Evolutionary conservation across 2,888 invertebrate species (phyloP), one percentile per base, ranked within the genome.

Genomic region (Alentia gelatinosa): DNA sequence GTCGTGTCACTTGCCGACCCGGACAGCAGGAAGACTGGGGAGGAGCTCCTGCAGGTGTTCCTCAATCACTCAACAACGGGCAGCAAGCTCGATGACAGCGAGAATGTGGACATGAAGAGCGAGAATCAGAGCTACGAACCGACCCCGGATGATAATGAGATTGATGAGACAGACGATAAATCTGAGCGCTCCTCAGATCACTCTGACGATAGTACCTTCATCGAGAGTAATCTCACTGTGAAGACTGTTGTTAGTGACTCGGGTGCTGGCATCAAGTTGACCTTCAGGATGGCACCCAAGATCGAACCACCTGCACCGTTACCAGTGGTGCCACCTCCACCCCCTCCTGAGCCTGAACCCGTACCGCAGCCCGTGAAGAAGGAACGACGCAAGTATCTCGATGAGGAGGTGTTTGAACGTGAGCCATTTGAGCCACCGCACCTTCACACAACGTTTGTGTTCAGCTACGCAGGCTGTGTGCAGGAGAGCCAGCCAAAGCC

Each of bases 191-290:
- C 93, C 23, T 93, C 93, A 37, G 91, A 90, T 86, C 84, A 91
- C 42, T 92, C 93, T 5, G 92, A 92, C 68, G 93, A 93, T 37
- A 90, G 91, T 42, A 40, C 89, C 0, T 92, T 89, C 89, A n/a
- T 91, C 33, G 93, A 92, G 47, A 84, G 91, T 30, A 93, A 94
- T 84, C 91, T 94, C 7, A 92, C 93, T 30, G 93, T 95, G 23
- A 94, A 94, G 92, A 94, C 94, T 56, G 95, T 94, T 0, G 94
- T 95, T 26, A 94, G 94, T 91, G 94, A 95, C 90, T 95, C 96
- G 12, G 93, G 94, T 7, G 93, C 94, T 50, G 96, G 96, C 19
- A 95, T 96, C 86, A 96, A 96, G 92, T 92, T 96, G 86, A 96
- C 95, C 35, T 96, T 96, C 63, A 30, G 33, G 5, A 86, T 84